Conservation (phyloP, 1,140 invertebrate genomes). For the Polypedilum pembai region DNA sequence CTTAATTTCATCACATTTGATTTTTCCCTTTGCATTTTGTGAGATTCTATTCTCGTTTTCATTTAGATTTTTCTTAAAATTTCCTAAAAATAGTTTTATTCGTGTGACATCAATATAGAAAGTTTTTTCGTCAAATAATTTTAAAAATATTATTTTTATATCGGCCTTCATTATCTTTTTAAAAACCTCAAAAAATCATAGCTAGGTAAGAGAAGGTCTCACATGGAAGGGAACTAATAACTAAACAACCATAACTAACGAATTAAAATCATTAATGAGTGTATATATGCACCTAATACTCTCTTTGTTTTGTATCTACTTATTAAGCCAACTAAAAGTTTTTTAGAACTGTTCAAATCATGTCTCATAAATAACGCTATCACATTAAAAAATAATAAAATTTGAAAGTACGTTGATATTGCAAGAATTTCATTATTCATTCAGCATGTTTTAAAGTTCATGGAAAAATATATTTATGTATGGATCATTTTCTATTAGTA, state of each 20-base stretch:
- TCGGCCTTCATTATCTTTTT: background rate
- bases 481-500: no score
- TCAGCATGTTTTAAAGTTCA: no score
- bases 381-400: background rate
- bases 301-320: background rate
- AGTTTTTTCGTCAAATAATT: background rate
- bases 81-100: constrained; percentile 19
- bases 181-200: background rate
- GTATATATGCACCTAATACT: no score
- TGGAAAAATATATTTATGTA: no score
- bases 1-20: background rate
- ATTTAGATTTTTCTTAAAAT: background rate
- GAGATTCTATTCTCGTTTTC: background rate
- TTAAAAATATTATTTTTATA: constrained; percentile 15
- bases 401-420: background rate
- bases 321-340: background rate
- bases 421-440: background rate
- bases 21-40: background rate
- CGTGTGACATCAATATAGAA: background rate
- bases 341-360: background rate
- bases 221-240: background rate
- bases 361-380: background rate
- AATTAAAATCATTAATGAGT: no score
- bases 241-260: background rate
- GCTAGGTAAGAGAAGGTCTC: background rate